Evolutionary conservation across 2,113 vertebrate genomes (phyloP), one percentile per base, ranked within the genome.

Genomic region (Hirundichthys speculiger): DNA sequence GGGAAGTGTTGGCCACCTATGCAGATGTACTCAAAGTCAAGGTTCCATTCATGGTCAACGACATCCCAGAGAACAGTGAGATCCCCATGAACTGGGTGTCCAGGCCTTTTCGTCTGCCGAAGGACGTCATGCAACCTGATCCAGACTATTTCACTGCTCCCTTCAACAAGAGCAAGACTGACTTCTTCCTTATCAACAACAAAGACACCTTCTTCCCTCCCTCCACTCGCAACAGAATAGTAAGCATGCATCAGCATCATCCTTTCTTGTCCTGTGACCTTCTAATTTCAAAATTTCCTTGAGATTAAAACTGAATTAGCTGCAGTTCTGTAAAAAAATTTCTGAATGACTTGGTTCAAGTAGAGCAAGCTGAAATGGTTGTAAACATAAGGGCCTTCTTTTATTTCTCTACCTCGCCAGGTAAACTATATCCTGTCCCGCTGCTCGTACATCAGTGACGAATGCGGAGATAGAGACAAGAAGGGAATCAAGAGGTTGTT

Each of bases 401-500:
- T 13, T 63, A 1, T 77, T 34, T 75, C 19, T 70, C 5, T 66
- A 6, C 64, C 19, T 64, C 13, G 57, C 22, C 74, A 99, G 98
- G 97, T 99, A 39, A 98, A 94, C 86, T 98, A 98, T 66, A 98
- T 99, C 79, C 93, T 99, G 60, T 94, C 97, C 21, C 95, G 96
- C 30, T 97, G 95, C 60, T 93, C 92, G 0, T 99, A 97, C 46
- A 89, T 91, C 64, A 89, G 80, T 11, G 94, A 96, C 68, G 93
- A 96, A 62, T 94, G 93, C 34, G 93, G 89, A 79, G 96, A 94
- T 46, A 95, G 88, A 62, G 96, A 94, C 76, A 98, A 94, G 69
- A 95, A 96, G 58, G 98, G 98, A 15, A 97, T 99, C 73, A 98
- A 99, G 84, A 92, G 96, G 59, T 88, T 99, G 34, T 85, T 98